A percentile compares a stretch with the other conserved stretches of the same genome.
Conservation (phyloP, 2,888 invertebrate species). For the Pandemis corylana region DNA sequence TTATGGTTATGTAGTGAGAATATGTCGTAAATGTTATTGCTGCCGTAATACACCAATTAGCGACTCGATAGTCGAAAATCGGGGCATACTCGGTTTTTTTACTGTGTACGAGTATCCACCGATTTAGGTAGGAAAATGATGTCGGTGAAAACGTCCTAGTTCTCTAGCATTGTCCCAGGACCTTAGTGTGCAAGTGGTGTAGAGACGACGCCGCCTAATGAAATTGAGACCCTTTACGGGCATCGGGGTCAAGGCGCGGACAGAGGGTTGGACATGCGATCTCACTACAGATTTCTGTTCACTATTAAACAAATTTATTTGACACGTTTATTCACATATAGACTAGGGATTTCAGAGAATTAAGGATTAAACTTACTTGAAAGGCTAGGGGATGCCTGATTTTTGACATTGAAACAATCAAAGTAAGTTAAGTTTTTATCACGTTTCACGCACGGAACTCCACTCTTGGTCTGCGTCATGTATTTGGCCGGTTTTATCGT, state of each 20-base stretch:
- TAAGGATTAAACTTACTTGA: neutral
- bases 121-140: neutral
- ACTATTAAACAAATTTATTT: constrained; percentile 6
- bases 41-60: constrained; percentile 10
- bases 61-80: neutral
- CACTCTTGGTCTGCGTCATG: too few relatives aligned
- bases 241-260: constrained; percentile 46
- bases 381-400: neutral
- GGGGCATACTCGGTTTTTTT: neutral
- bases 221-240: constrained; percentile 44
- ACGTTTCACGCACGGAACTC: too few relatives aligned
- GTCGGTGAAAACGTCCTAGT: neutral
- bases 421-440: too few relatives aligned
- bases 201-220: constrained; percentile 44
- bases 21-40: neutral
- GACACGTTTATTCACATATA: neutral
- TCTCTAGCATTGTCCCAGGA: constrained; percentile 15
- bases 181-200: constrained; percentile 26
- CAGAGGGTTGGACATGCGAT: constrained; percentile 8
- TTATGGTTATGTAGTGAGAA: neutral
- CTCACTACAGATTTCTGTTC: constrained; percentile 10
- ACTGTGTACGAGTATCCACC: too few relatives aligned
- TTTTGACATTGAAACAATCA: neutral
- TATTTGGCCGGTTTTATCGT: too few relatives aligned
- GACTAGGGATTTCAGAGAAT: neutral